Evolutionary conservation across 2,113 vertebrate genomes (phyloP).

Genomic region (Archocentrus centrarchus): DNA sequence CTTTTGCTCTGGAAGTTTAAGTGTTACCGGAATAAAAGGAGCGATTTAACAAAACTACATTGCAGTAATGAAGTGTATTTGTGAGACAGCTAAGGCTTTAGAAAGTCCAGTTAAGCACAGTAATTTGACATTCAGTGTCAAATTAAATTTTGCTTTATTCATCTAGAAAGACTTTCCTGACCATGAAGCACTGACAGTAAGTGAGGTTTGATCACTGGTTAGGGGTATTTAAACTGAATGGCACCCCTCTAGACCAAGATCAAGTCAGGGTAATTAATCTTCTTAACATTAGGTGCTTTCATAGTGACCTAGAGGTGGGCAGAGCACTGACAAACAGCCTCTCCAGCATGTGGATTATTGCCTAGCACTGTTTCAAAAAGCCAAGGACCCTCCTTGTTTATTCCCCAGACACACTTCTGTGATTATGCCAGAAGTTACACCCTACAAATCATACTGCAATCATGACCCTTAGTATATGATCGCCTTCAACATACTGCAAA

Average conservation of each 20-base stretch:
- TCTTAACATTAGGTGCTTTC: conserved; percentile 35
- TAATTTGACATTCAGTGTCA: neutral
- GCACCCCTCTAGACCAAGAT: conserved; percentile 23
- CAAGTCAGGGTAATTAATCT: conserved; percentile 39
- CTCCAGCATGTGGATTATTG: neutral
- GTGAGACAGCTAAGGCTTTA: neutral
- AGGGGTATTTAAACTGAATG: conserved; percentile 24
- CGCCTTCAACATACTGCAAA: neutral
- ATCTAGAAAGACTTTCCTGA: conserved; percentile 2
- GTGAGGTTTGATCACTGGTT: conserved; percentile 26
- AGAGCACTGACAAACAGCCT: neutral
- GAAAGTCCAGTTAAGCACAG: neutral
- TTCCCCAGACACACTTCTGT: neutral
- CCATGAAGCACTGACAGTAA: conserved; percentile 4
- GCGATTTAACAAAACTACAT: neutral
- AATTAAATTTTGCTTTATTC: neutral
- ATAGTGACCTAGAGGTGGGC: conserved; percentile 13
- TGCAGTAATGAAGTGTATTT: neutral
- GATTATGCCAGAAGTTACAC: conserved; percentile 10
- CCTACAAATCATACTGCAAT: neutral
- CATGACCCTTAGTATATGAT: neutral
- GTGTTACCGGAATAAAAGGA: conserved; percentile 18
- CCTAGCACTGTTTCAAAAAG: neutral
- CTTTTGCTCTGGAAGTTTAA: conserved; percentile 12
- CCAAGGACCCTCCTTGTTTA: neutral